phyloP scores from a whole-genome alignment of 2,888 invertebrate species.

The Plusia festucae region DNA sequence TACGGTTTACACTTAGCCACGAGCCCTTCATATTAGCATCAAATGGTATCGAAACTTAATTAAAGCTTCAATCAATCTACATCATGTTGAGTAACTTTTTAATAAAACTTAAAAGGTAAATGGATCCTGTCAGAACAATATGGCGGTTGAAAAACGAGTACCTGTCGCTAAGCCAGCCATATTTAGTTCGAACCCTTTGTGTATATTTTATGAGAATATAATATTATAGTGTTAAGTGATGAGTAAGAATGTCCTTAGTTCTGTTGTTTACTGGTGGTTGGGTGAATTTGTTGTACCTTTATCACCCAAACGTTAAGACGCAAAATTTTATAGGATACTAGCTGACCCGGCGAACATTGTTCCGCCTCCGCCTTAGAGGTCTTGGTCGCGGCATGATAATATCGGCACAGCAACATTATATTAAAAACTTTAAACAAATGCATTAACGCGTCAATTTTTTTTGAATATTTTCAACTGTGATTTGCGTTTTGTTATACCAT shows the following conservation, averaged over 20 bases:
- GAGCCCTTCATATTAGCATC: too few species aligned
- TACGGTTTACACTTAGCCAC: too few species aligned
- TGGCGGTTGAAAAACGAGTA: slow-evolving; percentile 14
- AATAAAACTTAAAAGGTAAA: slow-evolving; percentile 51
- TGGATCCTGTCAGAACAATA: slow-evolving; percentile 28
- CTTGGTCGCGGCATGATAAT: too few species aligned
- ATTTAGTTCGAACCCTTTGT: slow-evolving; percentile 40
- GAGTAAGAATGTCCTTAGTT: neutral
- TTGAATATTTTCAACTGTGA: too few species aligned
- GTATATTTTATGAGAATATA: slow-evolving; percentile 17
- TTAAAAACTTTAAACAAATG: too few species aligned
- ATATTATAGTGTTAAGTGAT: neutral
- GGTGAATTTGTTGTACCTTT: slow-evolving; percentile 9
- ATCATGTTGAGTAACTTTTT: slow-evolving; percentile 32
- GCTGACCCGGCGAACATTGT: too few species aligned
- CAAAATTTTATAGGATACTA: too few species aligned
- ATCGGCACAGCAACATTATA: too few species aligned
- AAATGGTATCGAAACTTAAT: slow-evolving; percentile 39
- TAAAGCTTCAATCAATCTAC: slow-evolving; percentile 37
- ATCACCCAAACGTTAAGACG: too few species aligned
- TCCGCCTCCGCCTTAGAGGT: too few species aligned
- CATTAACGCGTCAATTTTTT: too few species aligned
- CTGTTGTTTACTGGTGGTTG: neutral
- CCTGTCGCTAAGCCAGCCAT: slow-evolving; percentile 13
- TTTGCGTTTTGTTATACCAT: too few species aligned